Evolutionary conservation across 2,888 invertebrate genomes (phyloP), one percentile per base, ranked within the genome.

Genomic region (Nebria salina): DNA sequence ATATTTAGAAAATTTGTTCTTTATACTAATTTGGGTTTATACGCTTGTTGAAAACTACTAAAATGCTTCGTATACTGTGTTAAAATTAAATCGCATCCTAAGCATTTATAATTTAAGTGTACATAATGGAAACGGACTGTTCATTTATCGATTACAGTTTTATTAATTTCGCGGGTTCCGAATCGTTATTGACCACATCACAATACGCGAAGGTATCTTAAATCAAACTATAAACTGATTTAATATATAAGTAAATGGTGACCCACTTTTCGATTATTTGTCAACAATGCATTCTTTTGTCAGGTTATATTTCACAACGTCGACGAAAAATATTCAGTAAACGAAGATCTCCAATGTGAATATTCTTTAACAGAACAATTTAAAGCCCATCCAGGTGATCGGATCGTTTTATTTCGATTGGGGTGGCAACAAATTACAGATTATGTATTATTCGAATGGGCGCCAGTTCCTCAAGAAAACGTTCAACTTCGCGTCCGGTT

Each of bases 351-450:
- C 34, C 82, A 83, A 65, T 87, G 87, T 82, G 85, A 83, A 81
- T 87, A 86, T 82, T 81, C 81, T 7, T 15, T 76, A 20, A 83
- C 83, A 68, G 85, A 85, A 43, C 85, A 86, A 78, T 87, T 87
- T 79, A 84, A 83, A 42, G 85, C 87, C 20, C 85, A 87, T 81
- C 87, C 87, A 82, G 87, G 87, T 3, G 88, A 88, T 83, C 84
- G 87, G 75, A 84, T 89, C 65, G 88, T 87, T 41, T 87, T 89
- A 70, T 88, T 87, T 84, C 87, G 87, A 83, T 82, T 88, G n/a
- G 88, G 88, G 4, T 89, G 88, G 88, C 85, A 83, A 66, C 86
- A 85, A 76, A 85, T 88, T n/a, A 87, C 87, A 78, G 88, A 88
- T 82, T 88, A 87, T 82, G 81, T 87, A 41, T 83, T 87, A 15